Conservation (phyloP, 2,797 vertebrate genomes). For the Dendrocincla fuliginosa region DNA sequence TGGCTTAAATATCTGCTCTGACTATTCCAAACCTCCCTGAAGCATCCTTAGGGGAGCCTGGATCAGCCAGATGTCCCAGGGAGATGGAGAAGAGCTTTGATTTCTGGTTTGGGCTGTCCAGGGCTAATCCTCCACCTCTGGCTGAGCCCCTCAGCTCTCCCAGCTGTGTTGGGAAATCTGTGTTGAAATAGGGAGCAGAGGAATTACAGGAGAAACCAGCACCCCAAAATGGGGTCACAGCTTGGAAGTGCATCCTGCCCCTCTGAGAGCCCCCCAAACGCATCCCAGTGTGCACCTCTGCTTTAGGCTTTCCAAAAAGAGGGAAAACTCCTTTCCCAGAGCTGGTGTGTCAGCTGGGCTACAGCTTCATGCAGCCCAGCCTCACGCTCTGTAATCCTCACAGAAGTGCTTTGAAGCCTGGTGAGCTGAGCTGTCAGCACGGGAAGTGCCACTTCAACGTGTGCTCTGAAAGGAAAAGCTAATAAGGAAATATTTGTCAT, state of each 20-base stretch:
- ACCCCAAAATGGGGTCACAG: neutral
- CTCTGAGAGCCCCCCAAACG: neutral
- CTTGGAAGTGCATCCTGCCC: neutral
- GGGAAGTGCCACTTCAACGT: neutral
- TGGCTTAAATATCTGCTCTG: neutral
- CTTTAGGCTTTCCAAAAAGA: neutral
- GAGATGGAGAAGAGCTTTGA: neutral
- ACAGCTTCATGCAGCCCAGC: neutral
- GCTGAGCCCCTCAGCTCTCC: neutral
- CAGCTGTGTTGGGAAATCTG: neutral
- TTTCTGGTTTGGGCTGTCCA: neutral
- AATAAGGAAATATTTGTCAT: neutral
- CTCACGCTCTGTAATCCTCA: neutral
- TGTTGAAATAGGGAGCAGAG: neutral
- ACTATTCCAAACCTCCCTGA: neutral
- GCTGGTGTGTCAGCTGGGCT: neutral
- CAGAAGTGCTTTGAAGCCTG: neutral
- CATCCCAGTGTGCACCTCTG: neutral
- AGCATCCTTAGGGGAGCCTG: neutral
- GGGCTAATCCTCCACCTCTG: neutral
- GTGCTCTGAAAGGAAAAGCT: conserved; percentile 23
- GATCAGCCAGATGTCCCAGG: neutral
- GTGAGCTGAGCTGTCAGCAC: neutral
- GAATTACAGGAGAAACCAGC: neutral
- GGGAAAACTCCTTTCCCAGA: neutral